A percentile compares a stretch with the other conserved stretches of the same genome.
phyloP scores from a whole-genome alignment of 2,113 vertebrate genomes.

The Brachyhypopomus occidentalis region DNA sequence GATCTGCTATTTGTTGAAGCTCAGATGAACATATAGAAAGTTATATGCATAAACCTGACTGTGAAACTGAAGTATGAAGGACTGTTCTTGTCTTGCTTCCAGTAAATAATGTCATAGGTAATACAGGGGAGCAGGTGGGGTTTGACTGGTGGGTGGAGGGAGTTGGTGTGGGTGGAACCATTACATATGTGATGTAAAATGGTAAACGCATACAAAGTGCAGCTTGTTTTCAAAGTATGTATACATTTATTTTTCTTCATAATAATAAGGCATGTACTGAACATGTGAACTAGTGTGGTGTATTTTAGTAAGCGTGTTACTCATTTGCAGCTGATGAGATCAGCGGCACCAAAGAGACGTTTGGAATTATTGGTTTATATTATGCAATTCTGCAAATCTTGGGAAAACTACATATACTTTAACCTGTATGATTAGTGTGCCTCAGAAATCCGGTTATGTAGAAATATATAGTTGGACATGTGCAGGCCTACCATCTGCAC shows the following conservation, averaged over 20 bases:
- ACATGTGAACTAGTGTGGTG: no score
- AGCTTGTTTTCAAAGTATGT: no score
- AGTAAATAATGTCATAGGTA: background rate
- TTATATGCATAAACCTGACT: background rate
- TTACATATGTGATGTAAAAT: background rate
- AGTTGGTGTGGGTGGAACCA: no score
- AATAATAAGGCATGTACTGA: no score
- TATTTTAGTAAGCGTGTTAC: background rate
- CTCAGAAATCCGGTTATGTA: background rate
- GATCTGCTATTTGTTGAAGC: background rate
- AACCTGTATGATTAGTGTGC: background rate
- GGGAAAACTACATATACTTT: background rate
- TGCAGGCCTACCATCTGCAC: conserved; percentile 18
- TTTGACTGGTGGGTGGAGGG: no score
- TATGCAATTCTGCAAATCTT: background rate
- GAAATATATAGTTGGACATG: background rate
- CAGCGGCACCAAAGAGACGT: background rate
- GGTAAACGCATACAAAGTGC: no score
- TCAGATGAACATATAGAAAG: background rate
- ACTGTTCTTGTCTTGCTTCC: background rate
- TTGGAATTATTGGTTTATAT: background rate
- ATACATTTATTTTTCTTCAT: no score
- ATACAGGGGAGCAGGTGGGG: no score
- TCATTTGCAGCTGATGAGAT: background rate
- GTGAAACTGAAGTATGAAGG: background rate